Percentiles rank a stretch among this genome's conserved stretches.
Evolutionary conservation across 2,888 invertebrate species (phyloP).

Genomic region (Macropis europaea): DNA sequence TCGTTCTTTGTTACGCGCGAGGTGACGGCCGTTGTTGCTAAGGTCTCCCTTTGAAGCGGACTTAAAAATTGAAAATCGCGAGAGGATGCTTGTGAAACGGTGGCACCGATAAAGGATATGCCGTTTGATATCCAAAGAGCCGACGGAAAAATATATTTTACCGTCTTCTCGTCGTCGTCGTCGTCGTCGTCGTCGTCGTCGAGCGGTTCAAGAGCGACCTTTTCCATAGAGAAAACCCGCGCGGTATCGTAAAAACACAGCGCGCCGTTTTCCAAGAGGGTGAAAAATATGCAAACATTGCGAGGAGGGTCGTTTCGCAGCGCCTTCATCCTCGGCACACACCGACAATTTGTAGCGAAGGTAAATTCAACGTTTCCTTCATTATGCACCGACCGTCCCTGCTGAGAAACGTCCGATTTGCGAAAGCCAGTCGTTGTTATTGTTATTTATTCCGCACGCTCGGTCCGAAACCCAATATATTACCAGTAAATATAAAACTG

Average conservation of each 20-base stretch:
- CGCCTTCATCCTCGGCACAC: background rate
- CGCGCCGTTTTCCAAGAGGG: background rate
- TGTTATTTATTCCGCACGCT: too few species aligned
- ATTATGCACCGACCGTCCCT: too few species aligned
- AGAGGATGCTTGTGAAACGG: background rate
- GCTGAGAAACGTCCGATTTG: too few species aligned
- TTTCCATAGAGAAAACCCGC: background rate
- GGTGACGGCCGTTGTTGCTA: too few species aligned
- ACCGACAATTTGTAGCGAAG: background rate
- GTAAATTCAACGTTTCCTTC: constrained; percentile 3
- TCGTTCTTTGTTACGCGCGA: background rate
- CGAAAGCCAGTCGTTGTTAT: too few species aligned
- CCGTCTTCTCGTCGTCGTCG: background rate
- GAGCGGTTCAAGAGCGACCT: background rate
- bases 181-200: background rate
- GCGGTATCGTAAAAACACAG: constrained; percentile 12
- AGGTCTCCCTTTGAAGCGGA: too few species aligned
- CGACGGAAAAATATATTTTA: constrained; percentile 7
- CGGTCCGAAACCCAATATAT: too few species aligned
- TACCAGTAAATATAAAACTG: too few species aligned
- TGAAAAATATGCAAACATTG: constrained; percentile 38
- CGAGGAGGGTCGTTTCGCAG: background rate
- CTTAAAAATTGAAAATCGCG: constrained; percentile 9
- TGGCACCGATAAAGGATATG: background rate
- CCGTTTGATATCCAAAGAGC: background rate